Evolutionary conservation across 1,140 invertebrate genomes (phyloP), one percentile per base, ranked within the genome.

Genomic region (Glossosoma conforme): DNA sequence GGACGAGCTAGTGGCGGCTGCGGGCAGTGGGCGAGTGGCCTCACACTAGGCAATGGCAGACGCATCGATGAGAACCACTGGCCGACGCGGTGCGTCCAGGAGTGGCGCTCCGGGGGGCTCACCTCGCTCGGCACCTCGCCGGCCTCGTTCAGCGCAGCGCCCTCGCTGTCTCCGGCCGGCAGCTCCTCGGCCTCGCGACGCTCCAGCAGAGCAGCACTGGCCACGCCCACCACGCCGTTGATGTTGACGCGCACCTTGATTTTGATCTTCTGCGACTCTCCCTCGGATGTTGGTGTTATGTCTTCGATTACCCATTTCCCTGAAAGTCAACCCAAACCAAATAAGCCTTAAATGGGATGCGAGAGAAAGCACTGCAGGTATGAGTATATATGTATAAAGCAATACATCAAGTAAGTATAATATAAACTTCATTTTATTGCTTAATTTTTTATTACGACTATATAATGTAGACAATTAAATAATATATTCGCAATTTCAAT

Each of bases 221-320:
- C 81, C 2, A 98, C 80, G 3, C 81, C 83, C 60, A 98, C 85
- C 37, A 98, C 86, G 11, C 97, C 97, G 69, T 98, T 88, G 11
- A 89, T 75, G 71, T 97, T 97, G 14, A 98, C 77, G 53, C 93
- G 78, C 4, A 94, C 90, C 76, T 98, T 98, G 0, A 98, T 84
- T 70, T 97, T 97, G 0, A 99, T 86, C 72, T 97, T 97, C 37
- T 91, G 85, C 19, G 83, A 83, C 61, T 93, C 91, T 3, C 92
- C 93, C 57, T 92, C 88, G n/a, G 84, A 61, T 28, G 83, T 83
- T 37, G 91, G 88, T 59, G 86, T 84, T 1, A 98, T 84, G 62
- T 94, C 89, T 48, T 85, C 85, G 17, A 98, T 83, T 13, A 80
- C 77, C 78, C 89, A 97, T 44, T 79, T 74, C 51, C 89, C 89